Conservation (phyloP, 2,113 vertebrate genomes). For the Tyrannus savana region DNA sequence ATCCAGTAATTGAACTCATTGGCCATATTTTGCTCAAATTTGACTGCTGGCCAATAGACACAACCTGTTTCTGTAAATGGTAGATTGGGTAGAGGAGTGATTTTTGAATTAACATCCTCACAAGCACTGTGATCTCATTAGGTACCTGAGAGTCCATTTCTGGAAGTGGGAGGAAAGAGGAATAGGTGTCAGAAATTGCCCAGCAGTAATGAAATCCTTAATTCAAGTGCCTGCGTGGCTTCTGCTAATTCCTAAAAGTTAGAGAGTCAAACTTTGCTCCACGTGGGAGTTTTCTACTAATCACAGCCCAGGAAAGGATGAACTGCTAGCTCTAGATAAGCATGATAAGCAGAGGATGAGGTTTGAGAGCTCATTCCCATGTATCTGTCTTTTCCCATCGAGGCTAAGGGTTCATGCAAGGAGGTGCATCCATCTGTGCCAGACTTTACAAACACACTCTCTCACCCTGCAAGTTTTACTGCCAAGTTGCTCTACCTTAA, state of each 20-base stretch:
- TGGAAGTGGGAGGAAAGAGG: neutral
- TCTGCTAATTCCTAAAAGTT: neutral
- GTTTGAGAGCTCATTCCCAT: neutral
- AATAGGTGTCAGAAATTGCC: neutral
- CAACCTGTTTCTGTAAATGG: neutral
- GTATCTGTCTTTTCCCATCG: neutral
- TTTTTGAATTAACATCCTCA: neutral
- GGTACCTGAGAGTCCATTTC: neutral
- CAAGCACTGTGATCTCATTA: neutral
- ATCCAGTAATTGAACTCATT: neutral
- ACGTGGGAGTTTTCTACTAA: neutral
- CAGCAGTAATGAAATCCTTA: neutral
- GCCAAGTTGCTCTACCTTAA: constrained; percentile 42
- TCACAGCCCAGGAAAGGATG: neutral
- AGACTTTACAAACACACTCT: neutral
- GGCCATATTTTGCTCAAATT: neutral
- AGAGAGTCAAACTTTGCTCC: neutral
- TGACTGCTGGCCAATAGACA: neutral
- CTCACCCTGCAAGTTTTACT: neutral
- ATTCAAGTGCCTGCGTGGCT: neutral
- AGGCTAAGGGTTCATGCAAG: neutral
- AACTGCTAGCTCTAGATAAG: neutral
- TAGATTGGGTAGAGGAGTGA: neutral
- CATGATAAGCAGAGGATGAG: neutral
- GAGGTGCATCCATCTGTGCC: neutral